These are phyloP conservation scores for Drosophila kurseongensis DNA, from an alignment of 1,140 invertebrate species.

Conservation along the genomic window DNA sequence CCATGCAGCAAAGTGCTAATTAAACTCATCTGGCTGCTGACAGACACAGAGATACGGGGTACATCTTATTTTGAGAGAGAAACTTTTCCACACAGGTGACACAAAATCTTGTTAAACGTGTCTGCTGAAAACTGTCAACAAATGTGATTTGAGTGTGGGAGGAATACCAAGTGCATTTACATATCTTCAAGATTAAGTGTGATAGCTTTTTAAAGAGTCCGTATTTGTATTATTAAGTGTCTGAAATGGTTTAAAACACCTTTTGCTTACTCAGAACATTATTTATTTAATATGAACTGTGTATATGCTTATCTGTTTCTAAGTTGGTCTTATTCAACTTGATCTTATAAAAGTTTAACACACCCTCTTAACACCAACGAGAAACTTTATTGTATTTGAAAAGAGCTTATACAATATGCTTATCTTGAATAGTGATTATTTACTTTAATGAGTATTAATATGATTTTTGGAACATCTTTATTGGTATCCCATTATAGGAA, in stretches of 20 bases:
- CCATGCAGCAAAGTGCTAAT: constrained; percentile 64
- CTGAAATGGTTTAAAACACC: constrained; percentile 3
- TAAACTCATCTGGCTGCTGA: constrained; percentile 50
- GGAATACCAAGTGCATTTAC: constrained; percentile 2
- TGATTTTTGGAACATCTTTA: neutral
- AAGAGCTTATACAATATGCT: no score
- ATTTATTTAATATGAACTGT: neutral
- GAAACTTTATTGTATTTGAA: neutral
- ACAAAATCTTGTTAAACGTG: constrained; percentile 16
- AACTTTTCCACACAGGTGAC: constrained; percentile 19
- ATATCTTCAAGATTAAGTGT: constrained; percentile 2
- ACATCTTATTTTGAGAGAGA: constrained; percentile 12
- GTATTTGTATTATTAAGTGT: neutral
- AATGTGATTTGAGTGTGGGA: constrained; percentile 19
- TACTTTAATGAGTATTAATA: neutral
- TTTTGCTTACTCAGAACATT: neutral
- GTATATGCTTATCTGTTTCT: neutral
- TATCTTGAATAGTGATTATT: neutral
- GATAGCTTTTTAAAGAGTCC: neutral
- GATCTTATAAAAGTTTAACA: neutral
- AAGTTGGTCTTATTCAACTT: neutral
- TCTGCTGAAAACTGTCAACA: constrained; percentile 14
- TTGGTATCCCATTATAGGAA: no score
- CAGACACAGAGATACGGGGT: constrained; percentile 6
- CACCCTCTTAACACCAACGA: constrained; percentile 1